These are phyloP conservation scores for Eupsittula cactorum DNA, from an alignment of 2,113 vertebrate genomes.

Conservation along the genomic window DNA sequence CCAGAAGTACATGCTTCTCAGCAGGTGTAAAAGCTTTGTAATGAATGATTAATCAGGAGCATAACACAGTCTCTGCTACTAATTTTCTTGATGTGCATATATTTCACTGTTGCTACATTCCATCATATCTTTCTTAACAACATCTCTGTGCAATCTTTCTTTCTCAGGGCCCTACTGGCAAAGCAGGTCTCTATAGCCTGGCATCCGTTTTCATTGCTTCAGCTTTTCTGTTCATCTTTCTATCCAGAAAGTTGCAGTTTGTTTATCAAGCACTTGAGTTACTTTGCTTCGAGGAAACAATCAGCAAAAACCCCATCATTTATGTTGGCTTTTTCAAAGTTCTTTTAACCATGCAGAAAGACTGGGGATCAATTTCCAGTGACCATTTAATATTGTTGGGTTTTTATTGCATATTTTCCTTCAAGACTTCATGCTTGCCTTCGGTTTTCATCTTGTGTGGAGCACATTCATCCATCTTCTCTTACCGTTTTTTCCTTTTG, in stretches of 20 bases:
- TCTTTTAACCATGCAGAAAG: not conserved
- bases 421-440: not conserved
- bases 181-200: not conserved
- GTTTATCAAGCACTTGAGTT: not conserved
- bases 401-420: not conserved
- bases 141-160: not conserved
- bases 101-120: not conserved
- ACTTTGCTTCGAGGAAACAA: not conserved
- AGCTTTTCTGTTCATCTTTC: not conserved
- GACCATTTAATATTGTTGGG: not conserved
- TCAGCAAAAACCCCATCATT: not conserved
- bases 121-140: not conserved
- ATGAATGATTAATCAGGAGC: not conserved
- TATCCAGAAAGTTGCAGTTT: not conserved
- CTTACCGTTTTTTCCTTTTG: not conserved
- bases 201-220: not conserved
- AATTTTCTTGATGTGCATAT: not conserved
- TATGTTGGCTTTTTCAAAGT: not conserved
- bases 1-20: not conserved
- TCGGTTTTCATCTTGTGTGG: not conserved
- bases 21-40: not conserved
- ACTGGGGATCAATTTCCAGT: not conserved
- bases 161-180: not conserved
- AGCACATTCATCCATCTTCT: conserved; percentile 3
- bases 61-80: not conserved